Base-by-base conservation (phyloP, 1,140 invertebrate genomes). In the Hyphantria cunea region DNA sequence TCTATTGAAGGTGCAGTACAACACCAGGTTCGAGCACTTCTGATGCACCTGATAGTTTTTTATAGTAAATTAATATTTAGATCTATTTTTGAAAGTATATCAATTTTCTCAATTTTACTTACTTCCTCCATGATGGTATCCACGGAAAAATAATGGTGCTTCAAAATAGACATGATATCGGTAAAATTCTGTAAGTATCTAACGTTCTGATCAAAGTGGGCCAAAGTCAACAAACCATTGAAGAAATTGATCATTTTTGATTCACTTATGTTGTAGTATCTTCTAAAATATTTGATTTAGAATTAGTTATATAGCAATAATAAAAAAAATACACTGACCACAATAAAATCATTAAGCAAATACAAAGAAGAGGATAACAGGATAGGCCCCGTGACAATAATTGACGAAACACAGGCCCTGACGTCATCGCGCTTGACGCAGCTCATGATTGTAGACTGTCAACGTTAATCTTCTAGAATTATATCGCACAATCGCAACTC, bases 111-210 rank as follows among this genome's bases (percentile, higher is more conserved):
- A 53, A 31, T 0, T 25, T 31, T n/a, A 13, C 11, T 25, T 70
- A 89, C 86, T 74, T 86, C 82, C 67, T 84, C 82, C 84, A 89
- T 89, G 14, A 89, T 71, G 10, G 74, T 79, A 55, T 86, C 82
- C 5, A 85, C 59, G 0, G 75, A 79, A 25, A 82, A 84, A 41
- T 79, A 86, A 64, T 89, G 84, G 7, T 65, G 45, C 54, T 84
- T 84, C 9, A 89, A 45, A 10, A 86, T 76, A 0, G 39, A 12
- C 70, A 83, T 70, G 6, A 84, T 80, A 14, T 72, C 50, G 0
- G 64, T 64, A 37, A 81, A 82, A 50, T 72, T 58, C 0, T 45
- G 44, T 11, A 58, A 14, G 11, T 51, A 25, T 15, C 14, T 13
- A 10, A 17, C 52, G 6, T 47, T 13, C 13, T 60, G 13, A 10